Percentiles rank a stretch among this genome's conserved stretches.
These are phyloP conservation scores for Chauna torquata DNA, from an alignment of 2,113 vertebrate species.

Conservation along the genomic window DNA sequence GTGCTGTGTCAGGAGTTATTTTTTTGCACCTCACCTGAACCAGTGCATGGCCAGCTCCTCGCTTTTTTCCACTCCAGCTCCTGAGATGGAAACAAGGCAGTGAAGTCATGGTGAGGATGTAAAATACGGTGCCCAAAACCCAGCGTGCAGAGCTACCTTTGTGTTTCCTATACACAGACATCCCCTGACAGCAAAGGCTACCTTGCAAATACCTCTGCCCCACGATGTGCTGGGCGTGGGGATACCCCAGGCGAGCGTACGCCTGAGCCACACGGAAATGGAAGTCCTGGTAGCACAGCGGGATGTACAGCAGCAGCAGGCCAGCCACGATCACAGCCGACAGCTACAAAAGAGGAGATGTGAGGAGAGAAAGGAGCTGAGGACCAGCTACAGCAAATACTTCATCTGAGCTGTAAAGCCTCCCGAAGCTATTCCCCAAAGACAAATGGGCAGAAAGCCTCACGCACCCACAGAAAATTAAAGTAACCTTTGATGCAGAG, in stretches of 20 bases:
- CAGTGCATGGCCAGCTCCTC: constrained; percentile 67
- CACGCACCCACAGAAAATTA: background rate
- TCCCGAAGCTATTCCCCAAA: background rate
- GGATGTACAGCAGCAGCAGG: constrained; percentile 64
- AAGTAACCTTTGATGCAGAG: background rate
- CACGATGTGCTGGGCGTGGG: constrained; percentile 63
- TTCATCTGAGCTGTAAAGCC: background rate
- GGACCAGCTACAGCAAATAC: background rate
- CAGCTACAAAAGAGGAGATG: constrained; percentile 38
- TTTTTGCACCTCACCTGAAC: constrained; percentile 69
- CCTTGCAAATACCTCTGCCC: constrained; percentile 77
- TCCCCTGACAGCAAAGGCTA: background rate
- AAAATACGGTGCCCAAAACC: background rate
- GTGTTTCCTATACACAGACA: fast-evolving
- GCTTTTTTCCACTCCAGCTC: constrained; percentile 65
- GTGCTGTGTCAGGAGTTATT: background rate
- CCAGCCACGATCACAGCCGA: constrained; percentile 11
- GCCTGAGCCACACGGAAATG: constrained; percentile 67
- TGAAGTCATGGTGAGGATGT: background rate
- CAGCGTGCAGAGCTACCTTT: fast-evolving
- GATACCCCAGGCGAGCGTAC: constrained; percentile 58
- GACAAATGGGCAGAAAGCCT: background rate
- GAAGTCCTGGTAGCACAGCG: constrained; percentile 53
- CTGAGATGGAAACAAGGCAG: constrained; percentile 21
- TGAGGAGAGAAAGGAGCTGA: background rate